Percentiles rank a stretch among this genome's conserved stretches.
Conservation (phyloP, 2,113 vertebrate species). For the Psittacara wagleri region DNA sequence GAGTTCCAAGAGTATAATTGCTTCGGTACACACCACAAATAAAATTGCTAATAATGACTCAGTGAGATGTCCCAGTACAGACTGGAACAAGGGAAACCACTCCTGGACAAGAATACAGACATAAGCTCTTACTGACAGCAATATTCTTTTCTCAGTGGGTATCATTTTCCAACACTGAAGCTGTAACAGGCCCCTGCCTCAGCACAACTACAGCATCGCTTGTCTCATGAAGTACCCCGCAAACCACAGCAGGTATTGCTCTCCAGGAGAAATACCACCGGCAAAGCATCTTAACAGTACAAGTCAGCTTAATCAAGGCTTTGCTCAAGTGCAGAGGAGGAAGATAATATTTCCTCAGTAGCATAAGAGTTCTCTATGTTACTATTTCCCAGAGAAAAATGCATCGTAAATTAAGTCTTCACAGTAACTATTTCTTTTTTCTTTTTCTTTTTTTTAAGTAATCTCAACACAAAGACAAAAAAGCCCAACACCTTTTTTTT, state of each 20-base stretch:
- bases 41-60: not conserved
- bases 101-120: not conserved
- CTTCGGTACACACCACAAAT: not conserved
- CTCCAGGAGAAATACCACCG: not conserved
- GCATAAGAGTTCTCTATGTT: not conserved
- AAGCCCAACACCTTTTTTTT: fast-evolving
- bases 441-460: not conserved
- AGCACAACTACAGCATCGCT: fast-evolving
- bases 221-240: not conserved
- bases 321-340: not conserved
- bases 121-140: not conserved
- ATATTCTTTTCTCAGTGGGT: not conserved
- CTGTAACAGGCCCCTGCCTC: not conserved
- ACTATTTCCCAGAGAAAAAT: not conserved
- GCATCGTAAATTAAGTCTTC: not conserved
- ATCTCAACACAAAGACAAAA: not conserved
- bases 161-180: not conserved
- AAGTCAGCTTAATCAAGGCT: not conserved
- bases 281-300: not conserved
- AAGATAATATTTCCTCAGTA: not conserved
- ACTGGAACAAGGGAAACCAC: not conserved
- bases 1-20: not conserved
- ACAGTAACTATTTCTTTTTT: not conserved
- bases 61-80: not conserved
- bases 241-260: not conserved